Evolutionary conservation across 2,797 vertebrate genomes (phyloP).

Genomic region (Argentina silus): DNA sequence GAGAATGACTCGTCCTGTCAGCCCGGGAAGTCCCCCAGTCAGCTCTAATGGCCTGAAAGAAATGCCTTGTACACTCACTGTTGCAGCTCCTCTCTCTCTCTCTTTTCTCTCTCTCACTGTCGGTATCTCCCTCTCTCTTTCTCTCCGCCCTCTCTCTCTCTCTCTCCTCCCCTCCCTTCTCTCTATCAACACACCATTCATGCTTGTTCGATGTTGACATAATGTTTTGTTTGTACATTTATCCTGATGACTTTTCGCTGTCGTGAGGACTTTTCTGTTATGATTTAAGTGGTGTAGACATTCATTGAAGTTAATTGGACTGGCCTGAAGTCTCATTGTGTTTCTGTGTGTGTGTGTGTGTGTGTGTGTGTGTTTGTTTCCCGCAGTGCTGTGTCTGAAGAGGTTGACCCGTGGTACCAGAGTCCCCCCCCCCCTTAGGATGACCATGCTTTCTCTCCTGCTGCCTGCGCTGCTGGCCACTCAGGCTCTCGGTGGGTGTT

Average conservation of each 20-base stretch:
- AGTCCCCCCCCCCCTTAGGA: slow-evolving; percentile 28
- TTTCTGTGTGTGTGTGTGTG: slow-evolving; percentile 57
- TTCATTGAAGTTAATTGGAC: background rate
- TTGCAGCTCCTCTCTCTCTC: background rate
- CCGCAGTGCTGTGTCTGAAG: slow-evolving; percentile 46
- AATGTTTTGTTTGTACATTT: background rate
- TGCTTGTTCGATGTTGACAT: background rate
- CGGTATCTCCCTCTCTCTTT: background rate
- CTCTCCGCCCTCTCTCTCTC: background rate
- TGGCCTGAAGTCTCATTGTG: slow-evolving; percentile 26
- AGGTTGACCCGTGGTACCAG: slow-evolving; percentile 27
- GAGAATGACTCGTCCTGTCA: slow-evolving; percentile 59
- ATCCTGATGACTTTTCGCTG: background rate
- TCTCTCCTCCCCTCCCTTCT: background rate
- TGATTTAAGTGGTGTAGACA: background rate
- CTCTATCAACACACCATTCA: background rate
- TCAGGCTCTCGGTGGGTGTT: slow-evolving; percentile 72
- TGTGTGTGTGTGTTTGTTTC: slow-evolving; percentile 47
- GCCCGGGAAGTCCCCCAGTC: slow-evolving; percentile 61
- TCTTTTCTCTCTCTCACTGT: background rate
- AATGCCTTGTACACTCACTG: slow-evolving; percentile 16
- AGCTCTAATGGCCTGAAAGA: slow-evolving; percentile 29
- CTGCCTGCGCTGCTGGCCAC: slow-evolving; percentile 66
- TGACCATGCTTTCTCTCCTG: slow-evolving; percentile 73
- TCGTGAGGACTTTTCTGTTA: slow-evolving; percentile 11